phyloP scores from a whole-genome alignment of 2,797 vertebrate genomes.

The Acestrorhynchus altus region DNA sequence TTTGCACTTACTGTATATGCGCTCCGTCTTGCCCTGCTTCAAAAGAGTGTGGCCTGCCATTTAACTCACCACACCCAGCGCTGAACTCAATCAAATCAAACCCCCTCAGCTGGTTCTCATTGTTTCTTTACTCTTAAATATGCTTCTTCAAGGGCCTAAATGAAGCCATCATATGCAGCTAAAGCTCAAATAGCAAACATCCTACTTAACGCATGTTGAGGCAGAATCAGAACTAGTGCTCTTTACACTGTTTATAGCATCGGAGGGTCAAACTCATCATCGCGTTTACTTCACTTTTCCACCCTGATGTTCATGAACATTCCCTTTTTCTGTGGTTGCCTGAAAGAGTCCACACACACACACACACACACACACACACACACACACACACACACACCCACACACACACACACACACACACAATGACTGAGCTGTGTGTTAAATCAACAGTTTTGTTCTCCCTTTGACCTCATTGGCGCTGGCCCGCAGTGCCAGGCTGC shows the following conservation, averaged over 20 bases:
- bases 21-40: slow-evolving; percentile 27
- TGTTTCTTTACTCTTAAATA: slow-evolving; percentile 45
- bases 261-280: slow-evolving; percentile 35
- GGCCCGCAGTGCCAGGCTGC: slow-evolving; percentile 57
- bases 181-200: slow-evolving; percentile 41
- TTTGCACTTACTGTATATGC: slow-evolving; percentile 24
- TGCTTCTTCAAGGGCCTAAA: slow-evolving; percentile 32
- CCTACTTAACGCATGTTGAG: slow-evolving; percentile 41
- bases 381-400: neutral
- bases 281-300: slow-evolving; percentile 56
- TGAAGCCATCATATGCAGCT: slow-evolving; percentile 40
- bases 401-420: slow-evolving; percentile 48
- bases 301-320: slow-evolving; percentile 71
- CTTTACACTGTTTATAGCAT: slow-evolving; percentile 51
- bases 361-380: slow-evolving; percentile 18
- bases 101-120: slow-evolving; percentile 49
- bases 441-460: slow-evolving; percentile 73
- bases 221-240: slow-evolving; percentile 48
- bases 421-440: slow-evolving; percentile 75
- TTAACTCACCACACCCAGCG: slow-evolving; percentile 42
- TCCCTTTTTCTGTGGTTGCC: slow-evolving; percentile 69
- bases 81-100: slow-evolving; percentile 46
- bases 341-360: slow-evolving; percentile 45
- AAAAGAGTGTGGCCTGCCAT: slow-evolving; percentile 32
- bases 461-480: slow-evolving; percentile 51